Evolutionary conservation across 1,140 invertebrate species (phyloP).

Genomic region (Ruditapes philippinarum): DNA sequence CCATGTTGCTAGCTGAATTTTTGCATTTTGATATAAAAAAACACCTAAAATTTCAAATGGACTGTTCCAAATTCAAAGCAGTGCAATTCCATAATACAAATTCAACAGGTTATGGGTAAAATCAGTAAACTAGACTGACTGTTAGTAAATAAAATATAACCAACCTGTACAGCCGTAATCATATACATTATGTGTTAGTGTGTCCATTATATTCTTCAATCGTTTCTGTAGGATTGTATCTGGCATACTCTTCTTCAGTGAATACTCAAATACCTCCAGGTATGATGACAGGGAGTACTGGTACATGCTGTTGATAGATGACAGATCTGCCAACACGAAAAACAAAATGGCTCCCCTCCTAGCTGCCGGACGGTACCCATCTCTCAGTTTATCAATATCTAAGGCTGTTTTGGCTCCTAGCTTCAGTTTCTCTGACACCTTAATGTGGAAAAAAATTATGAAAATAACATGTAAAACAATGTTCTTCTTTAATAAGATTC

Average conservation of each 20-base stretch:
- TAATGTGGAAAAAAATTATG: constrained; percentile 16
- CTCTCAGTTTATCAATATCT: constrained; percentile 93
- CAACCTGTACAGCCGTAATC: constrained; percentile 94
- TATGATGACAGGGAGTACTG: constrained; percentile 93
- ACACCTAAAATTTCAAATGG: no score
- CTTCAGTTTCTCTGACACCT: constrained; percentile 91
- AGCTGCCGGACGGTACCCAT: constrained; percentile 94
- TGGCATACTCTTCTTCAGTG: constrained; percentile 92
- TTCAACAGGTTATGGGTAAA: no score
- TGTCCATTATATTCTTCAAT: constrained; percentile 93
- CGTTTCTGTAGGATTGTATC: constrained; percentile 91
- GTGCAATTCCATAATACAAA: no score
- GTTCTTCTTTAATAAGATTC: no score
- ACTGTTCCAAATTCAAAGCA: no score
- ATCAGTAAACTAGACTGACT: no score
- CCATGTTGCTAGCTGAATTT: no score
- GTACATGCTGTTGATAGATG: constrained; percentile 95
- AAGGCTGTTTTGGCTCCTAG: constrained; percentile 91
- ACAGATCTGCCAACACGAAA: constrained; percentile 95
- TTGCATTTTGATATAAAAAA: no score
- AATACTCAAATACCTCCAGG: constrained; percentile 92
- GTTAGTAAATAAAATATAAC: no score
- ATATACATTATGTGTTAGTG: constrained; percentile 94
- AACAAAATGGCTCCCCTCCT: constrained; percentile 95
- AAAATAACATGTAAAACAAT: no score